These are phyloP conservation scores for Rhynchonema sp. DNA, from an alignment of 2,888 invertebrate genomes.

Conservation along the genomic window DNA sequence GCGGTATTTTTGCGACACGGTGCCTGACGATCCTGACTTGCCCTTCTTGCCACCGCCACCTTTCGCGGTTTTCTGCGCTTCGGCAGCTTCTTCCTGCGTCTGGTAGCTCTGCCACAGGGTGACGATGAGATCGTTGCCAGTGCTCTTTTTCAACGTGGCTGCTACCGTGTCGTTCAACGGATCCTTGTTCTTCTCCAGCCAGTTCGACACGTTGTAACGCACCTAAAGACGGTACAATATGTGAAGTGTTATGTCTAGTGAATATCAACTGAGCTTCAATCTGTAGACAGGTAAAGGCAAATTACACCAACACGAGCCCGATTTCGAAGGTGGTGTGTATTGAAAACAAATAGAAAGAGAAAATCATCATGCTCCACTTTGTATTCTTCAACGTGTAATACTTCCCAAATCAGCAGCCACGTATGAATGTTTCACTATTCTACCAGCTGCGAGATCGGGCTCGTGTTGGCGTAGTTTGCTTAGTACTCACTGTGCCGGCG, in stretches of 20 bases:
- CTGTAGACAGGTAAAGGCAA: no score
- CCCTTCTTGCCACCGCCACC: constrained; percentile 22
- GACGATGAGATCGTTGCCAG: constrained; percentile 18
- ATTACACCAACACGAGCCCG: no score
- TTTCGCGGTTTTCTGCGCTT: constrained; percentile 13
- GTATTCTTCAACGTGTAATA: no score
- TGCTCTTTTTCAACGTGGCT: constrained; percentile 43
- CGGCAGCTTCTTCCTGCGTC: constrained; percentile 26
- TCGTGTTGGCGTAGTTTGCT: no score
- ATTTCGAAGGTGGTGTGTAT: no score
- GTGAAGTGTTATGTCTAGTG: no score
- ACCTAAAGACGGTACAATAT: constrained; percentile 40
- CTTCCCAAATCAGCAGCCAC: no score
- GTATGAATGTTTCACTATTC: no score
- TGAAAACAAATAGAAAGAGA: not conserved
- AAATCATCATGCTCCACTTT: no score
- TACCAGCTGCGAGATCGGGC: no score
- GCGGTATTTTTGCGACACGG: constrained; percentile 83
- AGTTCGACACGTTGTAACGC: constrained; percentile 89
- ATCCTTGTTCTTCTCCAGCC: constrained; percentile 99
- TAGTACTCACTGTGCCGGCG: constrained; percentile 64
- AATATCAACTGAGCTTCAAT: no score
- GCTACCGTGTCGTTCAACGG: constrained; percentile 99
- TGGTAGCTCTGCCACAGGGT: constrained; percentile 23
- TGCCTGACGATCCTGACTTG: constrained; percentile 43